Base-by-base conservation (phyloP, 2,797 vertebrate genomes). In the Rhabdophis nuchalis region DNA sequence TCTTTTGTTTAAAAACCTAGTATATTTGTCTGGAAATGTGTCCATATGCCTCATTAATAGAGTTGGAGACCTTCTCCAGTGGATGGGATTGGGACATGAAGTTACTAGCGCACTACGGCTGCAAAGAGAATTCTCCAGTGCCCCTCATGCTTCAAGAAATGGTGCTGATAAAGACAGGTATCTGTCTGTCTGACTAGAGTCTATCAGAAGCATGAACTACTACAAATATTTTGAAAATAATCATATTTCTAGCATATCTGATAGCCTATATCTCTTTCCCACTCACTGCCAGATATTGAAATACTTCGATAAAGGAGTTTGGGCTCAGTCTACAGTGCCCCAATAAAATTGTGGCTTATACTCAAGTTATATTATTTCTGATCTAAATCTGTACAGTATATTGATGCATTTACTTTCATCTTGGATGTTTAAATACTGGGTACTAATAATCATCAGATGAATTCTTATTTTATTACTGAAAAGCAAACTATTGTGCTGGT, bases 21-120 rank as follows among this genome's bases (percentile, higher is more conserved):
- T 97, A 97, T 99, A 93, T 99, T 99, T 98, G 98, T 99, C 93
- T 99, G 99, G 99, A 98, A 98, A 96, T 99, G 99, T 94, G 97
- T 99, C 95, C 99, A 99, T 64, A 96, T 97, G 94, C 98, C 98
- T 97, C 99, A 99, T 87, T 99, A 97, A 99, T 93, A 90, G 85
- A 92, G 91, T 20, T 0, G 92, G 94, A 95, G 85, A 94, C 95
- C 93, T 93, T 95, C 91, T 93, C 93, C 93, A 94, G 93, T 94
- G 93, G 92, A 96, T 53, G 56, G 95, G 95, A 94, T 94, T 53
- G 56, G 95, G 95, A 94, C 94, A 90, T 94, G 96, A 95, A 94
- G 95, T 95, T 95, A 85, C 93, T 95, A 95, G 95, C 96, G 53
- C 96, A 93, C 93, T 96, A 95, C 96, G 92, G 94, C 68, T 95